phyloP scores from a whole-genome alignment of 1,140 invertebrate genomes.

The Drosophila virilis region DNA sequence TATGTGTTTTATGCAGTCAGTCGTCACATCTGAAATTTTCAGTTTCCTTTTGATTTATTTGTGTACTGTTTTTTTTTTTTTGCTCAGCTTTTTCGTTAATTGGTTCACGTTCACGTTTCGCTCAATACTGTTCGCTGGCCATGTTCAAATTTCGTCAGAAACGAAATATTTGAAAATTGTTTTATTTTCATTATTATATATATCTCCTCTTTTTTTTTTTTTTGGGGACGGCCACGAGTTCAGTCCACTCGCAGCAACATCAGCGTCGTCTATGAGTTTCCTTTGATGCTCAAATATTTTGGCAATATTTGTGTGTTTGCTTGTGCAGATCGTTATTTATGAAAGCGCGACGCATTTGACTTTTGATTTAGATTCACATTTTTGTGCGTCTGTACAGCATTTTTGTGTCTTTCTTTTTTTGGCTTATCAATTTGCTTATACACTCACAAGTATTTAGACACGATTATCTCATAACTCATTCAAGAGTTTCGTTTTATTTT shows the following conservation, averaged over 20 bases:
- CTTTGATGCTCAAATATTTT: slow-evolving; percentile 70
- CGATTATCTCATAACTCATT: slow-evolving; percentile 48
- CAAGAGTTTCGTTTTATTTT: slow-evolving; percentile 21
- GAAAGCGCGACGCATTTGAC: slow-evolving; percentile 64
- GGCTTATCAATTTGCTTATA: slow-evolving; percentile 45
- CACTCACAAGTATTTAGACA: slow-evolving; percentile 1
- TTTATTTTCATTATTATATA: slow-evolving; percentile 22
- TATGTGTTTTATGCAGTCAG: slow-evolving; percentile 67
- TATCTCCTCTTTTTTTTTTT: slow-evolving; percentile 1
- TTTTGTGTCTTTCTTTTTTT: slow-evolving; percentile 18
- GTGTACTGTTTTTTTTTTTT: slow-evolving; percentile 19
- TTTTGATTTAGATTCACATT: slow-evolving; percentile 51
- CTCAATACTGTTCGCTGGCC: slow-evolving; percentile 51
- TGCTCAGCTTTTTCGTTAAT: slow-evolving; percentile 51
- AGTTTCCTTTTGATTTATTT: slow-evolving; percentile 1
- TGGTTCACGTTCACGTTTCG: slow-evolving; percentile 70
- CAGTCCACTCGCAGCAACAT: slow-evolving; percentile 59
- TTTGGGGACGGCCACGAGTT: slow-evolving; percentile 72
- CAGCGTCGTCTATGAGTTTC: slow-evolving; percentile 68
- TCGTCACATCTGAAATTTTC: slow-evolving; percentile 44
- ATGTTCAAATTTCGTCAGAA: slow-evolving; percentile 71
- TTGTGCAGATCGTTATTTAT: slow-evolving; percentile 59
- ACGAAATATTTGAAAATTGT: slow-evolving; percentile 44
- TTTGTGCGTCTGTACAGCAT: slow-evolving; percentile 35
- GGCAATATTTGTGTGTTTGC: slow-evolving; percentile 28